phyloP scores from a whole-genome alignment of 2,888 invertebrate species.

The Phengaris arion region DNA sequence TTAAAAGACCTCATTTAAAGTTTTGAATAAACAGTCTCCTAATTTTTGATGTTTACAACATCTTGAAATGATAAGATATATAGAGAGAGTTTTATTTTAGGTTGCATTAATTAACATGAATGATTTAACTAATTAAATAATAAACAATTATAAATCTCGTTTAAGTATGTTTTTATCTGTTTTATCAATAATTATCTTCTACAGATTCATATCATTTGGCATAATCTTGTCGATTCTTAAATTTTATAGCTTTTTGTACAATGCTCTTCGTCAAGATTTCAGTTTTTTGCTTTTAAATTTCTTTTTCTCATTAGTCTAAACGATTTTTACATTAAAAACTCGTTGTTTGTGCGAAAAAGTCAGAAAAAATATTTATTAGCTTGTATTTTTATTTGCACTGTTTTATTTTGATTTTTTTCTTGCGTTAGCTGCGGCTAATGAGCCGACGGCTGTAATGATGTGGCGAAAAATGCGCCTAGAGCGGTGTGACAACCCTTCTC shows the following conservation, averaged over 20 bases:
- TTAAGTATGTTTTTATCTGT: background rate
- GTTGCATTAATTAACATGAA: background rate
- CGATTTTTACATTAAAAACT: background rate
- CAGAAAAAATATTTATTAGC: background rate
- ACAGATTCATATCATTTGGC: background rate
- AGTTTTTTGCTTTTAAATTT: background rate
- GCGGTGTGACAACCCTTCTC: slow-evolving; percentile 31
- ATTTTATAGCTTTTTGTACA: slow-evolving; percentile 1
- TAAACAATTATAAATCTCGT: background rate
- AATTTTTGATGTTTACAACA: background rate
- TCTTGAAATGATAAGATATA: background rate
- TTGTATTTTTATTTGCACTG: background rate
- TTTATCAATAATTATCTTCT: background rate
- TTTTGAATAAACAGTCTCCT: background rate
- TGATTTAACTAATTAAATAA: background rate
- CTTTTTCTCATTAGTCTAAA: background rate
- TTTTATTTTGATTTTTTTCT: slow-evolving; percentile 14
- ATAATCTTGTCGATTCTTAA: background rate
- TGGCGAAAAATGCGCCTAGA: slow-evolving; percentile 74
- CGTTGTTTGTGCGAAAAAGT: background rate
- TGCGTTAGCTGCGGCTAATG: background rate
- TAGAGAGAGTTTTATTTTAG: slow-evolving; percentile 9
- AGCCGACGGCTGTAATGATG: slow-evolving; percentile 56
- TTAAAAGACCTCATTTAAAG: background rate
- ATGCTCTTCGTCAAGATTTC: background rate